Percentiles rank a stretch among this genome's conserved stretches.
These are phyloP conservation scores for Craterocephalus amniculus DNA, from an alignment of 2,797 vertebrate species.

Conservation along the genomic window DNA sequence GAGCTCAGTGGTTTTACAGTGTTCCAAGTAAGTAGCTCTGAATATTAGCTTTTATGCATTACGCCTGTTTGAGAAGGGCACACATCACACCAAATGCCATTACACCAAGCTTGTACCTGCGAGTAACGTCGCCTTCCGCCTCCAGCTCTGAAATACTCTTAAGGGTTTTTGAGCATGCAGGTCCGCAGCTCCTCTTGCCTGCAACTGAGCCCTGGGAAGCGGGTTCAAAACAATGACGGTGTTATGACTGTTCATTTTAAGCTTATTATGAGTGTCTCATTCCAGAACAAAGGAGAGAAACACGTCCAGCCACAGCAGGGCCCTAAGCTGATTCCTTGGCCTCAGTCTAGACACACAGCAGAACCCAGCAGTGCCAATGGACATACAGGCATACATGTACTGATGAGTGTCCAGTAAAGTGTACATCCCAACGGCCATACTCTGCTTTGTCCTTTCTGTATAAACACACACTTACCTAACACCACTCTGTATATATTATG, in stretches of 20 bases:
- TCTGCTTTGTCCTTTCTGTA: not conserved
- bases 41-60: constrained; percentile 6
- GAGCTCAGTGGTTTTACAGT: not conserved
- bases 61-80: constrained; percentile 37
- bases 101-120: constrained; percentile 45
- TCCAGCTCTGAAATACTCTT: constrained; percentile 58
- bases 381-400: constrained; percentile 27
- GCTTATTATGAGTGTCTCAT: constrained; percentile 74
- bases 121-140: constrained; percentile 48
- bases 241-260: constrained; percentile 78
- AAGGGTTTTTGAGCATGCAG: constrained; percentile 30
- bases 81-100: constrained; percentile 26
- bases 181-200: constrained; percentile 29
- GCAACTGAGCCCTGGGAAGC: constrained; percentile 48
- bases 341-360: constrained; percentile 66
- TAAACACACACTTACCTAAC: constrained; percentile 2
- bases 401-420: not conserved
- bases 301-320: constrained; percentile 70
- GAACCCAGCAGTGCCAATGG: constrained; percentile 7
- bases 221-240: constrained; percentile 69
- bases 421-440: not conserved
- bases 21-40: not conserved
- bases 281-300: constrained; percentile 73
- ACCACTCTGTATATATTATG: constrained; percentile 49
- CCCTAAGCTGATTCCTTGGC: constrained; percentile 71